Percentiles rank a stretch among this genome's conserved stretches.
Conservation (phyloP, 2,888 invertebrate genomes). For the Andricus quercusramuli region DNA sequence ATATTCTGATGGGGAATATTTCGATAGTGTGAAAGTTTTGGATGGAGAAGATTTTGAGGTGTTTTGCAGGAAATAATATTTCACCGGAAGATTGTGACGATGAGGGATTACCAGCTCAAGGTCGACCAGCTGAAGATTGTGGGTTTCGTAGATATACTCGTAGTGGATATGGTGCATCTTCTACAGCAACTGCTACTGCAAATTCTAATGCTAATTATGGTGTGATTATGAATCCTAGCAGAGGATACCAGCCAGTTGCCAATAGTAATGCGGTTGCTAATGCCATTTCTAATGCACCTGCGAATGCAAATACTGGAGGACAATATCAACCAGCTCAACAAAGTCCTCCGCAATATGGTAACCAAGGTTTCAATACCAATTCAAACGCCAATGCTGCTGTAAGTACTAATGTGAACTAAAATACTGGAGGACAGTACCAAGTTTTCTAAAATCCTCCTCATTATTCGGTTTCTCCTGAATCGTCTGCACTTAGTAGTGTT, state of each 20-base stretch:
- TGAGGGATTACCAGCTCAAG: neutral
- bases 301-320: neutral
- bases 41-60: conserved; percentile 11
- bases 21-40: neutral
- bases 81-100: neutral
- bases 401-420: conserved; percentile 31
- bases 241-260: neutral
- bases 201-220: conserved; percentile 11
- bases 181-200: conserved; percentile 21
- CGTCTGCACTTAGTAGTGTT: neutral
- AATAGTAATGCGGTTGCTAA: conserved; percentile 1
- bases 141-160: neutral
- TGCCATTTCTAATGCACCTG: conserved; percentile 1
- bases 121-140: neutral
- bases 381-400: neutral
- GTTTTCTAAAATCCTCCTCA: neutral
- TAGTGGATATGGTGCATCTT: conserved; percentile 39
- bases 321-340: neutral
- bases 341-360: neutral
- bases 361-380: too few species aligned
- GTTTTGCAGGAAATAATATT: conserved; percentile 7
- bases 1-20: neutral
- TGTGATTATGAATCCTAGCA: neutral
- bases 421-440: neutral
- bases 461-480: neutral